These are phyloP conservation scores for Ibycter americanus DNA, from an alignment of 2,797 vertebrate species.

Conservation along the genomic window DNA sequence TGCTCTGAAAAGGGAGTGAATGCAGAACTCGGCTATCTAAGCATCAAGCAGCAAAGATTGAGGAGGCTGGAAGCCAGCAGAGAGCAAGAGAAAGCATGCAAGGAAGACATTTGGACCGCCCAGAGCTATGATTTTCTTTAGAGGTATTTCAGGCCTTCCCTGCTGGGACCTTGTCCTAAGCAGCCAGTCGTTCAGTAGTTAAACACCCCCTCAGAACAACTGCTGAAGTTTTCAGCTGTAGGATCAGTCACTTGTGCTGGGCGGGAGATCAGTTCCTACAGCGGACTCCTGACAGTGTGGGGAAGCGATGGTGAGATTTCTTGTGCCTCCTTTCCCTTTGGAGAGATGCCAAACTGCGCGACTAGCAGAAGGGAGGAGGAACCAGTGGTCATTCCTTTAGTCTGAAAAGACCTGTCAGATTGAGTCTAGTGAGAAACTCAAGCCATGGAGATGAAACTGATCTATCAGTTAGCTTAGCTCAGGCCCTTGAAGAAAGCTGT, in stretches of 20 bases:
- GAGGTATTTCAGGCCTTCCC: slow-evolving; percentile 36
- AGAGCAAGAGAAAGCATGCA: not conserved
- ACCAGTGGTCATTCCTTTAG: not conserved
- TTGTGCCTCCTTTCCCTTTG: not conserved
- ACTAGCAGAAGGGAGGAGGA: not conserved
- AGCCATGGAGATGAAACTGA: not conserved
- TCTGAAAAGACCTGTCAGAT: not conserved
- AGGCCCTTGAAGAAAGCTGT: not conserved
- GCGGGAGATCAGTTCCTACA: not conserved
- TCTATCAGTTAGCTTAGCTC: not conserved
- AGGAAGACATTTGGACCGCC: not conserved
- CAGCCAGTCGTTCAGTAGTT: not conserved
- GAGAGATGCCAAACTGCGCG: not conserved
- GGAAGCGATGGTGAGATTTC: not conserved
- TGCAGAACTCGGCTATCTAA: not conserved
- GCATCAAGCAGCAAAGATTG: not conserved
- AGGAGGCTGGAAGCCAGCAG: slow-evolving; percentile 27
- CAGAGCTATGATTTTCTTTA: slow-evolving; percentile 30
- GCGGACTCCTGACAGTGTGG: not conserved
- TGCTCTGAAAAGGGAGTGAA: not conserved
- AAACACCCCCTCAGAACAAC: not conserved
- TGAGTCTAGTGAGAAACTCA: not conserved
- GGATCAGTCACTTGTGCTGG: not conserved
- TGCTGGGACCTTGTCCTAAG: slow-evolving; percentile 55
- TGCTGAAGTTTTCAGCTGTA: not conserved